These are phyloP conservation scores for Erebia epiphron DNA, from an alignment of 2,888 invertebrate genomes.

Conservation along the genomic window DNA sequence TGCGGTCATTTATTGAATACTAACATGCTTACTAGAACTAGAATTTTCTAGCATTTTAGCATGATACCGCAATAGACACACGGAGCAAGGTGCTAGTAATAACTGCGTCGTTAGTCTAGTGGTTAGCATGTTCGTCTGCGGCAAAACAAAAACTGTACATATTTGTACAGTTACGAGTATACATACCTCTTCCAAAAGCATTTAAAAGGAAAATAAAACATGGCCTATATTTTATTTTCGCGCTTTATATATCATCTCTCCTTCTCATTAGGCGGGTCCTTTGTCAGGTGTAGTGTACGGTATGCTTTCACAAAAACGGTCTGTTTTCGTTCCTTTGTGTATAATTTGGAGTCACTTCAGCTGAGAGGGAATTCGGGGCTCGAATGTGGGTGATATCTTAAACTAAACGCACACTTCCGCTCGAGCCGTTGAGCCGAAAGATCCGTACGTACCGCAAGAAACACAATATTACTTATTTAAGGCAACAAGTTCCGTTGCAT, in stretches of 20 bases:
- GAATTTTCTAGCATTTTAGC: too few species aligned
- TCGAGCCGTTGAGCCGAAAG: not conserved
- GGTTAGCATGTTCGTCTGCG: too few species aligned
- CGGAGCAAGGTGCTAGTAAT: too few species aligned
- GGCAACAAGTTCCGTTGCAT: too few species aligned
- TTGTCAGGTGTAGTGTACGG: not conserved
- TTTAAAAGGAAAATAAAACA: too few species aligned
- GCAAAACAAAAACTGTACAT: too few species aligned
- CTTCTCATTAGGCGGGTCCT: not conserved
- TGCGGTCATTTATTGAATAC: slow-evolving; percentile 22
- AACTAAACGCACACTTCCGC: not conserved
- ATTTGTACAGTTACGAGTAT: too few species aligned
- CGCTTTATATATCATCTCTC: not conserved
- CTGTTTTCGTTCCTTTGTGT: slow-evolving; percentile 18
- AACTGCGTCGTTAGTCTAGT: too few species aligned
- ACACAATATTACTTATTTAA: too few species aligned
- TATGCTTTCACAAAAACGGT: not conserved
- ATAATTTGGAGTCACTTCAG: slow-evolving; percentile 17
- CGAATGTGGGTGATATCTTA: slow-evolving; percentile 22
- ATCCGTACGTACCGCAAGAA: too few species aligned
- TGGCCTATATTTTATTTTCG: not conserved
- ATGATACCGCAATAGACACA: too few species aligned
- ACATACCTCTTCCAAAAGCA: not conserved
- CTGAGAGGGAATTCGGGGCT: slow-evolving; percentile 12
- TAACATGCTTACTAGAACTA: too few species aligned